Evolutionary conservation across 2,888 invertebrate genomes (phyloP).

Genomic region (Andrena flavipes): DNA sequence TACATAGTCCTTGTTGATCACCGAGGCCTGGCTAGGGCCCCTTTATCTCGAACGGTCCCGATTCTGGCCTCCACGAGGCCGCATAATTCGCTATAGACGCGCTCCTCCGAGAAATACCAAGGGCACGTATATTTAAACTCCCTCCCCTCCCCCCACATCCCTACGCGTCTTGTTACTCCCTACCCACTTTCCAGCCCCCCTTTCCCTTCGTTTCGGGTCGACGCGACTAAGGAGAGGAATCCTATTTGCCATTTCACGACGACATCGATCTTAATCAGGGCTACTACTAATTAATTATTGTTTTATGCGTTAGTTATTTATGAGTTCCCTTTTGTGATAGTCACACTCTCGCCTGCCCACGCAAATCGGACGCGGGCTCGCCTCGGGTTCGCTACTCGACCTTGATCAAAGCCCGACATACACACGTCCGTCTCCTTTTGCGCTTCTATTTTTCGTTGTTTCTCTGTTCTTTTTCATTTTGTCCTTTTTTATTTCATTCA

Average conservation of each 20-base stretch:
- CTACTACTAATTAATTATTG: constrained; percentile 70
- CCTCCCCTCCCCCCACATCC: constrained; percentile 21
- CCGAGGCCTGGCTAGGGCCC: constrained; percentile 60
- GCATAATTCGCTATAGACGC: constrained; percentile 8
- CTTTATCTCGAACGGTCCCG: constrained; percentile 43
- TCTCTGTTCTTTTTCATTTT: constrained; percentile 12
- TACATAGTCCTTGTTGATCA: constrained; percentile 62
- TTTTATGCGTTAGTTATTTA: constrained; percentile 78
- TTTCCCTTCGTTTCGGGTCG: neutral
- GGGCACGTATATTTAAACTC: constrained; percentile 13
- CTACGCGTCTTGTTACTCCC: no score
- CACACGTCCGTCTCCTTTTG: constrained; percentile 24
- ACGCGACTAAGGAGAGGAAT: constrained; percentile 22
- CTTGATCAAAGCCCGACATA: constrained; percentile 26
- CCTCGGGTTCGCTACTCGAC: constrained; percentile 14
- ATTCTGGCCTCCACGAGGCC: constrained; percentile 60
- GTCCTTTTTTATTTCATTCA: constrained; percentile 23
- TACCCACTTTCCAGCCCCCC: no score
- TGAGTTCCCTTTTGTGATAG: constrained; percentile 74
- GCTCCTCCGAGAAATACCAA: neutral
- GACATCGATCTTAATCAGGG: constrained; percentile 73
- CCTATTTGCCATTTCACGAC: constrained; percentile 71
- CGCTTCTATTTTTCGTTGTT: constrained; percentile 41
- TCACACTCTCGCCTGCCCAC: constrained; percentile 77
- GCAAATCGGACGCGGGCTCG: constrained; percentile 47